Base-by-base conservation (phyloP, 2,888 invertebrate species). In the Bellardia bayeri region DNA sequence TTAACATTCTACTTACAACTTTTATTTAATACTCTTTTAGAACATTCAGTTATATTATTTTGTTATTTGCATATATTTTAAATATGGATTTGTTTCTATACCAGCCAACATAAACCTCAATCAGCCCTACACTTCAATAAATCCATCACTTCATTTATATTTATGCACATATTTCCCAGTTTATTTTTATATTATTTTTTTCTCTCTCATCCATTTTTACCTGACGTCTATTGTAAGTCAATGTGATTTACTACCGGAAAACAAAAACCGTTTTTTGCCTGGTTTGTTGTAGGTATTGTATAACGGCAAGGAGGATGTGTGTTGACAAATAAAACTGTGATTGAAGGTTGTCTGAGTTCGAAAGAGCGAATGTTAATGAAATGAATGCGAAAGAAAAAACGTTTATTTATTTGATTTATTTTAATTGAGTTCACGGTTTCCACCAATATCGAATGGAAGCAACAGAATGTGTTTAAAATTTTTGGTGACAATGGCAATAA, bases 141-240 rank as follows among this genome's bases (percentile, higher is more conserved):
- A 33, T 63, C 30, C 9, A 14, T 8, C 37, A 33, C 9, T 37
- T 14, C 14, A 37, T 14, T 63, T 63, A 14, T 58, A 58, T 56
- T 56, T 56, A 63, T 37, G 14, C 14, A 40, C 8, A 64, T 64
- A n/a, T 16, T 40, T 61, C 2, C 23, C 9, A 11, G 13, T 37
- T 1, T 23, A 9, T 23, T 14, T 63, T 14, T 23, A 23, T 63
- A 11, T 30, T 58, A 23, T 45, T 45, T 11, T 45, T 45, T 11
- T 45, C 7, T 1, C 45, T 13, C 13, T 45, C 45, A 14, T 37
- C n/a, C 45, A 49, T 30, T 69, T 14, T 30, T n/a, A 71, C 69
- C 51, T 71, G 69, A 69, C 30, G 51, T 45, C 33, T 30, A 69
- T 69, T 71, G 69, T 54, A 71, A 71, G 69, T 71, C 69, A 71